Base-by-base conservation (phyloP, 1,140 invertebrate genomes). In the Zaprionus kolodkinae region DNA sequence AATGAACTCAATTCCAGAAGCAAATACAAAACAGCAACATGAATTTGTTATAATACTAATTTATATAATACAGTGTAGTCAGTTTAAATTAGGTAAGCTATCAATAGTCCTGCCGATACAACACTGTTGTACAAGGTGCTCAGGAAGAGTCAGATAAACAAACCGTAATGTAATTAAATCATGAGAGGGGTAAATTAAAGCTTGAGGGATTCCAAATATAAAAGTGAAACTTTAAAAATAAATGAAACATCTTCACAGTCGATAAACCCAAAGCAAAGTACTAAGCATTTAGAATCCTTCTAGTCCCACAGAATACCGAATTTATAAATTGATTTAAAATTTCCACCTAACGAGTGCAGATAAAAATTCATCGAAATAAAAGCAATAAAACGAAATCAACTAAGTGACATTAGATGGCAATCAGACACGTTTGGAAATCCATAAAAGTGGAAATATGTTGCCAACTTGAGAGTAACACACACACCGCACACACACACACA, bases 381-480 rank as follows among this genome's bases (percentile, higher is more conserved):
- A 70, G 84, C 79, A 83, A 88, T 88, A 79, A 83, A 88, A 88
- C 52, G 62, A 71, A 72, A 71, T 76, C 56, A 76, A 72, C 72
- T 72, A 78, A 78, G 66, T 71, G 84, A 81, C 83, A 87, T 88
- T 88, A 83, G 72, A 77, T 75, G 76, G 73, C 79, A 79, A 86
- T 86, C 84, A 77, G 79, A 88, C 83, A 86, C 83, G 83, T 88
- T 74, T 83, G 84, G 74, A 83, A 83, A 88, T 66, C 76, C 83
- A 83, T 86, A 88, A 83, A 86, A 86, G 76, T 83, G 84, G 84
- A 86, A 86, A 86, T 86, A 86, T 86, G 84, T 86, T 79, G 76
- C 84, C 72, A 86, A 83, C 64, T 67, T 72, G 52, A 17, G 66
- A 27, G 40, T 57, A 73, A 50, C 62, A 36, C 50, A 64, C 27